Conservation (phyloP, 2,888 invertebrate species). For the Sussaba pulchella region DNA sequence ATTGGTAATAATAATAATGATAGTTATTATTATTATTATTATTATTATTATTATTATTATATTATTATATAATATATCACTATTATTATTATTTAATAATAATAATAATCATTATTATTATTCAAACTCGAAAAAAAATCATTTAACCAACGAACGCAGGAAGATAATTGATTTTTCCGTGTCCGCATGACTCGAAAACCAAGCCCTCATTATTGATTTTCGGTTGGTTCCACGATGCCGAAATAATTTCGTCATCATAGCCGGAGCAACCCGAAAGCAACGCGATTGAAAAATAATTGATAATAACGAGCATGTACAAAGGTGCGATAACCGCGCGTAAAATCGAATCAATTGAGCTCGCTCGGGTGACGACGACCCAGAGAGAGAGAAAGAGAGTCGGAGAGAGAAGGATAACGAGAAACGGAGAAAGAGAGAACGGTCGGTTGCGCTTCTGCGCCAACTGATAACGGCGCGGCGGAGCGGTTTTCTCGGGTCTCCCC, state of each 20-base stretch:
- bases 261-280: background rate
- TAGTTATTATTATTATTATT: too few relatives aligned
- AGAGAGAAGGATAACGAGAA: background rate
- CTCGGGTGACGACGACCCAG: background rate
- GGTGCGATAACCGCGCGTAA: background rate
- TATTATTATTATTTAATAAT: too few relatives aligned
- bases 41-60: too few relatives aligned
- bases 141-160: background rate
- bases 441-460: conserved; percentile 50
- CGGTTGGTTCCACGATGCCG: background rate
- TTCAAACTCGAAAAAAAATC: too few relatives aligned
- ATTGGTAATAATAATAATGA: too few relatives aligned
- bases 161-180: background rate
- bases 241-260: conserved; percentile 1
- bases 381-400: background rate
- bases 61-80: too few relatives aligned
- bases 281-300: conserved; percentile 6
- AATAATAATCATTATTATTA: too few relatives aligned
- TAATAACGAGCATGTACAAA: background rate
- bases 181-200: background rate
- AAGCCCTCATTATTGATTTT: conserved; percentile 10
- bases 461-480: conserved; percentile 12
- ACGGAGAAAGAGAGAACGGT: conserved; percentile 6
- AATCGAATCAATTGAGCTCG: conserved; percentile 46
- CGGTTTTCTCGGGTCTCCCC: background rate